Evolutionary conservation across 2,888 invertebrate genomes (phyloP).

Genomic region (Pterostichus niger): DNA sequence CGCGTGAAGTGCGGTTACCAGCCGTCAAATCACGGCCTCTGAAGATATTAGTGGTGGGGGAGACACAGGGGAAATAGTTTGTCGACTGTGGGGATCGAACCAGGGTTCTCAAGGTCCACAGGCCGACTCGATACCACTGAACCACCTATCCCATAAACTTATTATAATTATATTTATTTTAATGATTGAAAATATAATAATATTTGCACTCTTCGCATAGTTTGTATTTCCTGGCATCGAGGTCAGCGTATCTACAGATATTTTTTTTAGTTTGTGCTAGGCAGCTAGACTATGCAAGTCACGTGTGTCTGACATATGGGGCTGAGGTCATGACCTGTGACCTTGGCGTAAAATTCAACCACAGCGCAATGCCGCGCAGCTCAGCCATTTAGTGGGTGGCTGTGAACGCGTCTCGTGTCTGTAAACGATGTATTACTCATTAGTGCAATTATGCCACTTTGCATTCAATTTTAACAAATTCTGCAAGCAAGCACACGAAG

Average conservation of each 20-base stretch:
- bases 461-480: constrained; percentile 48
- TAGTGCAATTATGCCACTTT: constrained; percentile 58
- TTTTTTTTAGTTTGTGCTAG: background rate
- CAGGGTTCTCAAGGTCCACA: too few species aligned
- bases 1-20: too few species aligned
- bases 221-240: background rate
- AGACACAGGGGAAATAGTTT: too few species aligned
- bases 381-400: constrained; percentile 43
- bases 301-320: constrained; percentile 47
- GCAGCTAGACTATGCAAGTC: constrained; percentile 34
- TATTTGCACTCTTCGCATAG: background rate
- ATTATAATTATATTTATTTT: too few species aligned
- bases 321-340: constrained; percentile 31
- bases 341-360: constrained; percentile 35
- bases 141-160: too few species aligned
- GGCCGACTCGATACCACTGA: too few species aligned
- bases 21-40: too few species aligned
- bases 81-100: too few species aligned
- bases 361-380: background rate
- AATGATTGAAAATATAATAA: too few species aligned
- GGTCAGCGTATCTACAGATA: too few species aligned
- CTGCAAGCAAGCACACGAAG: background rate
- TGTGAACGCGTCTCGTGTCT: constrained; percentile 21
- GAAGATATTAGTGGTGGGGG: too few species aligned
- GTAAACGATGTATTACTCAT: constrained; percentile 58